Evolutionary conservation across 1,140 invertebrate genomes (phyloP), one percentile per base, ranked within the genome.

Genomic region (Lepidurus couesii): DNA sequence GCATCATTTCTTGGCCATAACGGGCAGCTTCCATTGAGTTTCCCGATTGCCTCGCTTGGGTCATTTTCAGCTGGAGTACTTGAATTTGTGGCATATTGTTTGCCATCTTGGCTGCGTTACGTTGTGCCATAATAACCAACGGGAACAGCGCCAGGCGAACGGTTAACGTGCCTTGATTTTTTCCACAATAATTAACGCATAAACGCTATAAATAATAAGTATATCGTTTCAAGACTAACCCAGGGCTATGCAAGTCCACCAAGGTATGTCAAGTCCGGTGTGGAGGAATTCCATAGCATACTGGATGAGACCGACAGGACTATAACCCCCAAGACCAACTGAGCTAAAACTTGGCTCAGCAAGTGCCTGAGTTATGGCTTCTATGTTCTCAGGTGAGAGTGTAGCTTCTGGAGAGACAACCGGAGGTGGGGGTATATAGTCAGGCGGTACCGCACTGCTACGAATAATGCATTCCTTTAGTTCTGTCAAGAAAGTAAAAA

Each of bases 181-280:
- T 42, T 24, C 24, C 24, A 78, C 7, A 11, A 73, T 16, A 77
- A 21, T 73, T 53, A 74, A 47, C 7, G 7, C 26, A 75, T 24
- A 26, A 21, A 77, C 16, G n/a, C 21, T 24, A 42, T 11, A 3
- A n/a, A 78, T 21, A 21, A 44, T 7, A 24, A 7, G 10, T 42
- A 81, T 47, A 11, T 13, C n/a, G 16, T n/a, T 53, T 65, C 10
- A 77, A 42, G 42, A 82, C 83, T 84, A 87, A 92, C 92, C 88
- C 77, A 91, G 83, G 7, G 90, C 86, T 83, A 98, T 98, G 13
- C 92, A 84, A 26, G 84, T 89, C 94, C 95, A 98, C 96, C 96
- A 98, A 2, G 96, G 96, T 16, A 98, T 75, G 82, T 90, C 91
- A 16, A 87, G 84, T 1, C 84, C 84, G 53, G 93, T 88, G 84